These are phyloP conservation scores for Lamellibrachia columna DNA, from an alignment of 2,888 invertebrate genomes.

Conservation along the genomic window DNA sequence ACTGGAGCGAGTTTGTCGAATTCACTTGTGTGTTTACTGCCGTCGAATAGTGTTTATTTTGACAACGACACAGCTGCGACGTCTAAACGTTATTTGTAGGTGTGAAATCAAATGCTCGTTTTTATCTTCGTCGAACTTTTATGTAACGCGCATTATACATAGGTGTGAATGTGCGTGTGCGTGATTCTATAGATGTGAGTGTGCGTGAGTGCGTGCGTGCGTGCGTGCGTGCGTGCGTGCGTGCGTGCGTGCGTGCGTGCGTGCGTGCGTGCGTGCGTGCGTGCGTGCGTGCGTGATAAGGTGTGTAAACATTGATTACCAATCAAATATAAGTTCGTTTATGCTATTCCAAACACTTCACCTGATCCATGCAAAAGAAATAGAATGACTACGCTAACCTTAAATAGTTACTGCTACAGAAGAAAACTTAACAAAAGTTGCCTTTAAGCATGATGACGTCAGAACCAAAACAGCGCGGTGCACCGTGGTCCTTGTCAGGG, in stretches of 20 bases:
- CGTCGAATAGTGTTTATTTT: neutral
- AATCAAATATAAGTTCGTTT: neutral
- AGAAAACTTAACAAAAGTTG: no score
- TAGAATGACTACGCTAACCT: no score
- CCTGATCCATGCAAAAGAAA: no score
- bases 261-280: neutral
- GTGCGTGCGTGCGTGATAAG: neutral
- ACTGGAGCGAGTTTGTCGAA: neutral
- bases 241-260: neutral
- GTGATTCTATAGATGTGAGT: no score
- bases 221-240: neutral
- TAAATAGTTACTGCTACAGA: no score
- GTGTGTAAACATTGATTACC: neutral
- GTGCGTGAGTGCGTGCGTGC: neutral
- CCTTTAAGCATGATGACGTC: no score
- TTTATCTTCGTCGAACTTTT: neutral
- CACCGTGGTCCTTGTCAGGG: no score
- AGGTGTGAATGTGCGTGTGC: neutral
- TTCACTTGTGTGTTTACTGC: neutral
- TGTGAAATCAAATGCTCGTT: neutral
- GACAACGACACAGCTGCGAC: neutral
- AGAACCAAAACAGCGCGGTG: no score
- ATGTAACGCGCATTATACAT: neutral
- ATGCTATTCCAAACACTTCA: neutral
- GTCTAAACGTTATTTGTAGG: neutral